Evolutionary conservation across 2,797 vertebrate species (phyloP), one percentile per base, ranked within the genome.

Genomic region (Schizopygopsis pylzovi): DNA sequence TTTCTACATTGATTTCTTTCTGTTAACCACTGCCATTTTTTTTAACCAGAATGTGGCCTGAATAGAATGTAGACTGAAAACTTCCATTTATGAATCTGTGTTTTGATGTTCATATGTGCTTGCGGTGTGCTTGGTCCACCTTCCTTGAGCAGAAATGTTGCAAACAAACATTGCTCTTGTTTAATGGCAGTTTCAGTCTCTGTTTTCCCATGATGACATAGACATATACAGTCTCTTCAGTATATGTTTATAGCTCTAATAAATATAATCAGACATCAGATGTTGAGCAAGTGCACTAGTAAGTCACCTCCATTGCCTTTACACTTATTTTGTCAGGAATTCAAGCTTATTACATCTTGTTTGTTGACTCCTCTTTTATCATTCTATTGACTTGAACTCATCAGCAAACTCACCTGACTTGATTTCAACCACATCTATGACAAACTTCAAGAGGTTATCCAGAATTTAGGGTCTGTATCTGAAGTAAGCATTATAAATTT

Each of bases 21-120:
- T 84, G 41, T 79, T 84, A 88, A 82, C 81, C 84, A 85, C 80
- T 73, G 82, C 77, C 73, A 68, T 54, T 72, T 88, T 81, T 83
- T 75, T 70, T 54, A 59, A 82, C 71, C 20, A 6, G 61, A 72
- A 22, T 47, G 20, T 49, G 81, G 41, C 20, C 56, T 73, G 33
- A 33, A 33, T 33, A 33, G 33, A 33, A 33, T 33, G 47, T 37
- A 10, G 25, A 49, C 12, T 54, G 45, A 77, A 41, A 49, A 61
- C 45, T 4, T 33, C 18, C 25, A 75, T 52, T 61, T 67, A 71
- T 52, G n/a, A 41, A 81, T 56, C 11, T 37, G 16, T 54, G 12
- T 54, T 52, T 83, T 4, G 4, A 16, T 41, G 12, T 37, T 39
- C 15, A 45, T 33, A 11, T 65, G 56, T 83, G 8, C 56, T 28